These are phyloP conservation scores for Helleia helle DNA, from an alignment of 2,888 invertebrate species.

Conservation along the genomic window DNA sequence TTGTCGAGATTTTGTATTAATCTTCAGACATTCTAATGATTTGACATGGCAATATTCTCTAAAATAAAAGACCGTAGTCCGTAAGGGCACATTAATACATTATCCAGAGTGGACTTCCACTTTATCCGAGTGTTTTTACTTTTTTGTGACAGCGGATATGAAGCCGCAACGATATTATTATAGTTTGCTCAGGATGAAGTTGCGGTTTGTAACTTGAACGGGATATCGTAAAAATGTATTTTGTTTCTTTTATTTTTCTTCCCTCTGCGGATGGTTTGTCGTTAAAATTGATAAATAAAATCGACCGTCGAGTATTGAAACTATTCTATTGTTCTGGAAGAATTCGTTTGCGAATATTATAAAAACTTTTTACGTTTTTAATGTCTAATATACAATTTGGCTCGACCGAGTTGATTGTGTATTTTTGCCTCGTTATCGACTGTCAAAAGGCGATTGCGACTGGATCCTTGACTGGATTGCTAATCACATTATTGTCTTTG, in stretches of 20 bases:
- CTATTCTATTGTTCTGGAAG: too few species aligned
- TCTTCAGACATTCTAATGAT: background rate
- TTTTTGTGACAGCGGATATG: slow-evolving; percentile 16
- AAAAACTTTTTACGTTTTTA: too few species aligned
- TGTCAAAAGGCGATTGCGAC: too few species aligned
- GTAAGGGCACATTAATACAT: background rate
- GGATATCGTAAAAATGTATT: slow-evolving; percentile 19
- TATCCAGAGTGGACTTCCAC: background rate
- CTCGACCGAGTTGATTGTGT: too few species aligned
- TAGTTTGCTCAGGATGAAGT: slow-evolving; percentile 30
- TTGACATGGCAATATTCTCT: background rate
- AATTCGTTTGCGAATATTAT: too few species aligned
- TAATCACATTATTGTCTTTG: too few species aligned
- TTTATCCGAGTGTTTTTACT: slow-evolving; percentile 4
- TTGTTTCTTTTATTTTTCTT: background rate
- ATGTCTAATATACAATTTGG: too few species aligned
- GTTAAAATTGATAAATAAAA: too few species aligned
- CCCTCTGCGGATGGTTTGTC: background rate
- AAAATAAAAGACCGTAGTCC: background rate
- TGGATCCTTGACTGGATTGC: too few species aligned
- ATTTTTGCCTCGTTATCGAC: too few species aligned
- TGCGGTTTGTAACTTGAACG: slow-evolving; percentile 29
- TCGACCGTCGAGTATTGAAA: too few species aligned
- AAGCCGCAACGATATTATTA: slow-evolving; percentile 14
- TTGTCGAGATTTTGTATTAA: background rate